A percentile compares a stretch with the other conserved stretches of the same genome.
Evolutionary conservation across 2,888 invertebrate genomes (phyloP).

Genomic region (Theodoxus fluviatilis): DNA sequence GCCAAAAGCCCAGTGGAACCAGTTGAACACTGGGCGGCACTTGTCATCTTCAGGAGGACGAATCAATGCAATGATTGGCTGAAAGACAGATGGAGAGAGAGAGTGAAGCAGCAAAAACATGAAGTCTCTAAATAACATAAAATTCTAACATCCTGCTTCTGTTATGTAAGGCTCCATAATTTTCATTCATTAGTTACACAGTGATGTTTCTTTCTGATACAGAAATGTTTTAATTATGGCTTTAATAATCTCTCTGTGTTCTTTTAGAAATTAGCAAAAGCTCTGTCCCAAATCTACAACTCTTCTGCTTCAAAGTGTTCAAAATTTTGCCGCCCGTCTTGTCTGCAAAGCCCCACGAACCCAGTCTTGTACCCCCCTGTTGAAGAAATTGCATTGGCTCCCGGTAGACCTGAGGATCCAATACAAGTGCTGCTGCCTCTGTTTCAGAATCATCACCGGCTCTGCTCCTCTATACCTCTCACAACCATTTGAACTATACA

Average conservation of each 20-base stretch:
- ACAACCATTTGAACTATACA: no score
- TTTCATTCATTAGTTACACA: background rate
- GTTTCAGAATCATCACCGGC: no score
- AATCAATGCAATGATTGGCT: conserved; percentile 63
- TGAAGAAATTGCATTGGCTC: no score
- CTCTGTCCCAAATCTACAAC: no score
- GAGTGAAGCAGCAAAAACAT: background rate
- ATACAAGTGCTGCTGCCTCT: no score
- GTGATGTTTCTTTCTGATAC: background rate
- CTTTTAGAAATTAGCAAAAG: no score
- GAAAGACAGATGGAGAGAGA: conserved; percentile 28
- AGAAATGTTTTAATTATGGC: background rate
- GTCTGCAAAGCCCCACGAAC: no score
- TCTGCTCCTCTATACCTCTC: no score
- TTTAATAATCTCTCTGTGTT: background rate
- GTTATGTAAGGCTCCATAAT: background rate
- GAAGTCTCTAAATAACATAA: background rate
- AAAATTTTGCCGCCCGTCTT: no score
- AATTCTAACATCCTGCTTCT: background rate
- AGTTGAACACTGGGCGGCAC: conserved; percentile 63
- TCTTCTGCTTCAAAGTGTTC: no score
- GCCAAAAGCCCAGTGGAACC: conserved; percentile 65
- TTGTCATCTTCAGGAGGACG: conserved; percentile 55
- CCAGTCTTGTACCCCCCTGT: no score
- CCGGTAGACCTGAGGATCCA: no score